Evolutionary conservation across 2,888 invertebrate genomes (phyloP).

Genomic region (Meganola albula): DNA sequence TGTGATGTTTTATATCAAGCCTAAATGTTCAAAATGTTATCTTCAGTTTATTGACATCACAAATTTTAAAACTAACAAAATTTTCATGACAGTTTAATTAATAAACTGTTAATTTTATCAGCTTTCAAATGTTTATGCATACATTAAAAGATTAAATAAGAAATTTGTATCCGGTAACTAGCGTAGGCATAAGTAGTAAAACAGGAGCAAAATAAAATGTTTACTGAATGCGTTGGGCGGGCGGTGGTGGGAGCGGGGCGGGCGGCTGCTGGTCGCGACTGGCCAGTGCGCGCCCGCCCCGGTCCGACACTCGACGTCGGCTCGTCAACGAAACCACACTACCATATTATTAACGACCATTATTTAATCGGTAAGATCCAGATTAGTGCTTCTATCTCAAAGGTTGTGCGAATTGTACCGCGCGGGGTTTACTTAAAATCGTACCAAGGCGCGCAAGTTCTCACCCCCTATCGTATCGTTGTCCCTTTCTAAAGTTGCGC

Average conservation of each 20-base stretch:
- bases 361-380: slow-evolving; percentile 70
- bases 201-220: slow-evolving; percentile 47
- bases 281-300: slow-evolving; percentile 73
- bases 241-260: slow-evolving; percentile 36
- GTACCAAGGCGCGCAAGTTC: slow-evolving; percentile 1
- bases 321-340: slow-evolving; percentile 73
- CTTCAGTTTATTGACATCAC: no score
- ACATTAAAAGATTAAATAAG: neutral
- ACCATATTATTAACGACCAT: slow-evolving; percentile 63
- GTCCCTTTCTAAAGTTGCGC: slow-evolving; percentile 58
- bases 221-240: slow-evolving; percentile 47
- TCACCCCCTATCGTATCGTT: slow-evolving; percentile 37
- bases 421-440: slow-evolving; percentile 16
- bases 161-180: slow-evolving; percentile 31
- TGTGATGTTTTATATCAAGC: no score
- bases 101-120: no score
- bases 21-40: no score
- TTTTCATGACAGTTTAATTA: no score
- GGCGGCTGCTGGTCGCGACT: slow-evolving; percentile 40
- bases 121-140: no score
- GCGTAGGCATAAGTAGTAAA: slow-evolving; percentile 37
- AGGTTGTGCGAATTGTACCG: slow-evolving; percentile 49
- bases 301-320: slow-evolving; percentile 78
- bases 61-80: no score
- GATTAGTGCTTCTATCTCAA: slow-evolving; percentile 43